A percentile compares a stretch with the other conserved stretches of the same genome.
Evolutionary conservation across 2,888 invertebrate genomes (phyloP).

Genomic region (Epirrita christyi): DNA sequence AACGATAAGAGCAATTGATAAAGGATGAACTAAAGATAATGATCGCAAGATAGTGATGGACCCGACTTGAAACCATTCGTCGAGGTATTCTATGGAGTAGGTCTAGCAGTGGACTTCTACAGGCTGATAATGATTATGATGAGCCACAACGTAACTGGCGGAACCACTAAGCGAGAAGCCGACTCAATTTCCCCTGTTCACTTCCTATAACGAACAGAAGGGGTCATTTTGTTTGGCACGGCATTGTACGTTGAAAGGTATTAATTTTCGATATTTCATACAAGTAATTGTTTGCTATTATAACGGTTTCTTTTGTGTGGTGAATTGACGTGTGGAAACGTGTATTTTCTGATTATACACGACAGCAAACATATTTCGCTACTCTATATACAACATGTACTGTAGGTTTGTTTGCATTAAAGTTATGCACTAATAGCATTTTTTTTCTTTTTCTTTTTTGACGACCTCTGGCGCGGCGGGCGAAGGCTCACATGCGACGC

Average conservation of each 20-base stretch:
- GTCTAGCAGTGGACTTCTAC: no score
- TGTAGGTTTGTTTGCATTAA: neutral
- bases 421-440: neutral
- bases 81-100: no score
- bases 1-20: no score
- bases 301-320: conserved; percentile 21
- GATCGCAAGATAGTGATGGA: no score
- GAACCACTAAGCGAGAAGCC: conserved; percentile 12
- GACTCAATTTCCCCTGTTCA: conserved; percentile 1
- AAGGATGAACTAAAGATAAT: no score
- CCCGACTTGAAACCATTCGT: no score
- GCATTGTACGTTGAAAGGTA: conserved; percentile 44
- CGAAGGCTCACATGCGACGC: no score
- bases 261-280: conserved; percentile 43
- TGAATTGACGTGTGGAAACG: conserved; percentile 8
- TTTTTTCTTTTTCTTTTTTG: no score
- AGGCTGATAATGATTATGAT: no score
- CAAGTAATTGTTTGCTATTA: conserved; percentile 18
- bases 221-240: conserved; percentile 41
- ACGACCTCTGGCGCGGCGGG: no score
- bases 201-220: conserved; percentile 27
- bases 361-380: conserved; percentile 10
- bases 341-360: conserved; percentile 14
- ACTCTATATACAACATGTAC: neutral
- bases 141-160: conserved; percentile 1